Evolutionary conservation across 1,140 invertebrate genomes (phyloP), one percentile per base, ranked within the genome.

Genomic region (Macrostomum lignano): DNA sequence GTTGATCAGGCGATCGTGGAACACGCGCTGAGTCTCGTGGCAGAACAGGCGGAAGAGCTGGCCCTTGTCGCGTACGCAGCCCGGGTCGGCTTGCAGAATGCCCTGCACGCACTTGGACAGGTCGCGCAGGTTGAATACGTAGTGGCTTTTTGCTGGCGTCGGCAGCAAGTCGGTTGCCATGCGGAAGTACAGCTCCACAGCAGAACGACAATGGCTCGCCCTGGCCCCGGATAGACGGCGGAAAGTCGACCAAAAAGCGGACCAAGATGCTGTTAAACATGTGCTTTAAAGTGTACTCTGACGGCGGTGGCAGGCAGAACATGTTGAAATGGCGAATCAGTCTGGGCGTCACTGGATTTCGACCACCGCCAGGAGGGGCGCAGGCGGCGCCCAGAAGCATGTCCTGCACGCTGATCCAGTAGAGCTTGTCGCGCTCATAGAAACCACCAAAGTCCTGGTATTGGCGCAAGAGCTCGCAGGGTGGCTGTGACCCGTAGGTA

Each of bases 351-450:
- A 58, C 44, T 6, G 44, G 46, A 43, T 61, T 59, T 38, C 58
- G 42, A 14, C 57, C 58, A 35, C 57, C 58, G 40, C 57, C 57
- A 42, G 58, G 58, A 17, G 58, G 58, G 15, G 51, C 58, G 47
- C 58, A 60, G 0, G 57, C 57, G 33, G 55, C 51, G 31, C 46
- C 47, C 17, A 60, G 32, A 6, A 52, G 58, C 22, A 60, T 44
- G 46, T 60, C 54, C 47, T 57, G 43, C 31, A 56, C 51, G 32
- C 46, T 44, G 9, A 64, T 63, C 74, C 75, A 81, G 47, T 69
- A 74, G 21, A 79, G 46, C 47, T 75, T 78, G 23, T 75, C 70
- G 33, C 74, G 63, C 42, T 81, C 76, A 44, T 76, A 81, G 20
- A 79, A 60, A 2, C 75, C 76, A 33, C 66, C 64, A 44, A 72